Evolutionary conservation across 2,113 vertebrate species (phyloP).

Genomic region (Pungitius pungitius): DNA sequence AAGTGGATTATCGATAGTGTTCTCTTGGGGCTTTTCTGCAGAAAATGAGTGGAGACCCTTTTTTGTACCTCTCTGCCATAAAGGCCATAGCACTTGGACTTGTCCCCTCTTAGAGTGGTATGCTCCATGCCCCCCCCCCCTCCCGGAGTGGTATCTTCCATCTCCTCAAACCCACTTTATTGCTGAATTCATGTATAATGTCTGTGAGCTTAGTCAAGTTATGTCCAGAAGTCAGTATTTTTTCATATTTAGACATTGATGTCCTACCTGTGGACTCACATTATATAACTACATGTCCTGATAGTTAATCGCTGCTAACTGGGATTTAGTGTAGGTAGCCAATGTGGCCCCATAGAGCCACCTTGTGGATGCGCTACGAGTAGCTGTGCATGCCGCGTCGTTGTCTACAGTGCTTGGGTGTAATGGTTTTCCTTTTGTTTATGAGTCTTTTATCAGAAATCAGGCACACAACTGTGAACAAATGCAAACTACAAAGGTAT

Average conservation of each 20-base stretch:
- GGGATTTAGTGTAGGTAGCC: background rate
- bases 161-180: background rate
- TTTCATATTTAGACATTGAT: background rate
- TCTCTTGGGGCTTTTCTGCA: constrained; percentile 15
- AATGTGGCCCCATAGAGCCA: background rate
- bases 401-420: background rate
- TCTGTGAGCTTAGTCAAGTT: too few species aligned
- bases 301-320: background rate
- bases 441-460: background rate
- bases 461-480: background rate
- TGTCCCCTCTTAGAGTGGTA: background rate
- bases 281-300: background rate
- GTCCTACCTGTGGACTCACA: background rate
- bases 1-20: constrained; percentile 37
- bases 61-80: background rate
- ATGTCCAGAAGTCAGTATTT: too few species aligned
- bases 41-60: constrained; percentile 29
- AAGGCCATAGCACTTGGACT: background rate
- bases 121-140: too few species aligned
- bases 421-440: background rate
- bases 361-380: background rate
- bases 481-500: background rate
- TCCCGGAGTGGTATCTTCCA: background rate
- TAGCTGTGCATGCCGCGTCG: background rate
- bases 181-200: too few species aligned